Base-by-base conservation (phyloP, 2,888 invertebrate species). In the Synanthedon andrenaeformis region DNA sequence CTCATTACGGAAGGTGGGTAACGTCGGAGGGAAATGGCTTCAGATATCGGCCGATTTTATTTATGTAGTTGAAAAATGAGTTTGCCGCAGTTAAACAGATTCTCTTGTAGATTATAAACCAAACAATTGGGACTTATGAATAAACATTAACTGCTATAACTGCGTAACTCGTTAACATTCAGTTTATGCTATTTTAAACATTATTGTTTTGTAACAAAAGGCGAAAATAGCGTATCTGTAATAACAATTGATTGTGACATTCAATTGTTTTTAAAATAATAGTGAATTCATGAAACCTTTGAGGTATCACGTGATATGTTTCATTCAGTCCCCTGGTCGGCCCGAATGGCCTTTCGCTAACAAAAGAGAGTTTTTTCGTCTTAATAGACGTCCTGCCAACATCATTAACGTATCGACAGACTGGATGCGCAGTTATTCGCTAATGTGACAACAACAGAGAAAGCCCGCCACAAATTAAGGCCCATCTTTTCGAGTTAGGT, bases 381-480 rank as follows among this genome's bases (percentile, higher is more conserved):
- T 72, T 71, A 77, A 82, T 81, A 83, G 83, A 82, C 77, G 71
- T 78, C 76, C 76, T 73, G 77, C 69, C 78, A 80, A 79, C 84
- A 84, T 84, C 85, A 82, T 85, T 86, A 85, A 84, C 79, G 84
- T 85, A 85, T 84, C 80, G 83, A 69, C 79, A 75, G 73, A 72
- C 72, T 52, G 69, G 75, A 65, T 76, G 72, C 72, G 69, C 80
- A 80, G 84, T 80, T 85, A 87, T 85, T 85, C 80, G 83, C 82
- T 85, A 86, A 87, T 87, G 85, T 85, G 87, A 87, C 86, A 85
- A 84, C 82, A 81, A 81, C 79, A 76, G 72, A 83, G 82, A 81
- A 79, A 81, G 70, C 78, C 81, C 80, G 83, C 82, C 83, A 79
- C 82, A 84, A 83, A 84, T 82, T 80, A 82, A 79, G 73, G 76